Percentiles rank a stretch among this genome's conserved stretches.
These are phyloP conservation scores for Nezara viridula DNA, from an alignment of 2,888 invertebrate species.

Conservation along the genomic window DNA sequence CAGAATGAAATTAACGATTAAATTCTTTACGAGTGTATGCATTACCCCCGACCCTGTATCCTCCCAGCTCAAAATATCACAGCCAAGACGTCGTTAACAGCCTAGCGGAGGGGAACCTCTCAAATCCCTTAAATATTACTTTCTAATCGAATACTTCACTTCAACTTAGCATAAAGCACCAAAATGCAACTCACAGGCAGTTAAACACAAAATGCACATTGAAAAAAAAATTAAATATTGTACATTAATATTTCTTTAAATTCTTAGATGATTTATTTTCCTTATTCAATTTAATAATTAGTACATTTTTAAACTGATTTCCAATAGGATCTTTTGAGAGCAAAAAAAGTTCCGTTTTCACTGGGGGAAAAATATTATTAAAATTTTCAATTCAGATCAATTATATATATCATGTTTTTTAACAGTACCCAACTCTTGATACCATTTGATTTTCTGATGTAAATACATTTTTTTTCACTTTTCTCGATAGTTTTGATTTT, in stretches of 20 bases:
- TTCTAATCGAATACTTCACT: neutral
- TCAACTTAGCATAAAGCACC: conserved; percentile 52
- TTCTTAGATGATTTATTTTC: neutral
- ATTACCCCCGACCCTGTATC: conserved; percentile 59
- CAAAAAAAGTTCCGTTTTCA: neutral
- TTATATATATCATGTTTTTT: neutral
- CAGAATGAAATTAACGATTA: conserved; percentile 60
- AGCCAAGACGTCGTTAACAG: conserved; percentile 57
- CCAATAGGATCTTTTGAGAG: neutral
- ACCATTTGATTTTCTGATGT: neutral
- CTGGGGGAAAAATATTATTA: neutral
- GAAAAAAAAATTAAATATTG: neutral
- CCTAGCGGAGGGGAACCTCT: conserved; percentile 41
- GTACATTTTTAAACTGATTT: neutral
- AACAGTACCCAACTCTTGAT: neutral
- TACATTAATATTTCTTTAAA: neutral
- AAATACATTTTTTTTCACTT: neutral
- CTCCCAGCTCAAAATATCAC: conserved; percentile 60
- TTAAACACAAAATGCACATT: neutral
- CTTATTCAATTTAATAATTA: neutral
- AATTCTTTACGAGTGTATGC: conserved; percentile 50
- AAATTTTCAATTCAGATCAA: neutral
- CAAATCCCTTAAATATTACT: conserved; percentile 49
- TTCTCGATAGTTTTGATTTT: neutral
- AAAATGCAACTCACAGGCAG: neutral